phyloP scores from a whole-genome alignment of 2,113 vertebrate species.

The Pangasianodon hypophthalmus region DNA sequence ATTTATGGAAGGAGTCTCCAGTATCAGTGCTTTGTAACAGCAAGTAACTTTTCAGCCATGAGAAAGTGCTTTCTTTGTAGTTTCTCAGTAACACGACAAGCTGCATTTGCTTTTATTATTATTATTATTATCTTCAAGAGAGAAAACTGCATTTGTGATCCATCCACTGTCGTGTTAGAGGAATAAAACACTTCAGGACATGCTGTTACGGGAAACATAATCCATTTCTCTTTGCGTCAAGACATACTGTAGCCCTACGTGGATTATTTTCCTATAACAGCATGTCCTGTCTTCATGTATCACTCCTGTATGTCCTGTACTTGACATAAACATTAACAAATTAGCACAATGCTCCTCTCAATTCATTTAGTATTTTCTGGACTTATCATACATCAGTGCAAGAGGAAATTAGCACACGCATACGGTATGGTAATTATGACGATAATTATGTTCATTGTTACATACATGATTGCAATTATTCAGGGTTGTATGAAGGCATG shows the following conservation, averaged over 20 bases:
- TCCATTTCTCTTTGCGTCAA: background rate
- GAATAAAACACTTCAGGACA: background rate
- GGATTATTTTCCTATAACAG: background rate
- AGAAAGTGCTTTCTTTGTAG: background rate
- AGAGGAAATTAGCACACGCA: background rate
- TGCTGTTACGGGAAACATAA: background rate
- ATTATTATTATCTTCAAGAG: background rate
- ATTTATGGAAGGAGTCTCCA: background rate
- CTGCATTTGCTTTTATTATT: background rate
- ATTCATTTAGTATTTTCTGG: background rate
- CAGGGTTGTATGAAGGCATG: background rate
- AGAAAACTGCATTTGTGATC: background rate
- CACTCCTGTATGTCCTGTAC: background rate
- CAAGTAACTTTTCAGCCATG: background rate
- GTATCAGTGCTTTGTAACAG: background rate
- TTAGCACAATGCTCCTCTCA: background rate
- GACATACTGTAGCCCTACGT: background rate
- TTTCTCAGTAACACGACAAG: background rate
- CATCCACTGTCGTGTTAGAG: background rate
- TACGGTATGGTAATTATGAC: background rate
- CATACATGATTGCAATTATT: slow-evolving; percentile 22
- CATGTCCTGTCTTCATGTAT: background rate
- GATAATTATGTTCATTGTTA: background rate
- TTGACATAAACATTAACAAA: background rate
- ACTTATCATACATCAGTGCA: background rate